These are phyloP conservation scores for Rhagologus leucostigma DNA, from an alignment of 2,113 vertebrate genomes.

Conservation along the genomic window DNA sequence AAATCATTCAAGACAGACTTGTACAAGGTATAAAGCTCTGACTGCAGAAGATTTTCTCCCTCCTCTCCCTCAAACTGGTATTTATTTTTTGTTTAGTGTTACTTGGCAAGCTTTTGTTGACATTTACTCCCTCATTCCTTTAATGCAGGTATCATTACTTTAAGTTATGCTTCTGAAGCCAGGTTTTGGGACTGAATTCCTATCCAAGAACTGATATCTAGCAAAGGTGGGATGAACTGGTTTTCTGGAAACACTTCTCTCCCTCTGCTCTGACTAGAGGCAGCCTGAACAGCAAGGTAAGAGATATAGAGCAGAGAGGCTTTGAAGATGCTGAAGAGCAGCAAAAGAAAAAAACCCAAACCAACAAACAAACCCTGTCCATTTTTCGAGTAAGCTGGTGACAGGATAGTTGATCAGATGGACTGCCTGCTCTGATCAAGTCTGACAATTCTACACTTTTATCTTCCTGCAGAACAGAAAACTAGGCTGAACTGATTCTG, in stretches of 20 bases:
- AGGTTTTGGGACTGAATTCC: background rate
- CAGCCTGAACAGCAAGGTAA: background rate
- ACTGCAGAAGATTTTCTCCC: background rate
- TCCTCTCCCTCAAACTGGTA: background rate
- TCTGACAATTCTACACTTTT: constrained; percentile 10
- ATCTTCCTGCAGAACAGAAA: background rate
- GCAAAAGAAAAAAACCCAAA: background rate
- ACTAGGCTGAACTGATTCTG: background rate
- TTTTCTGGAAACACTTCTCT: background rate
- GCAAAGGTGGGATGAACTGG: background rate
- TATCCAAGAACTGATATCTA: background rate
- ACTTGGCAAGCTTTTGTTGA: background rate
- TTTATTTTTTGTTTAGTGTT: background rate
- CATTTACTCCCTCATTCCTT: background rate
- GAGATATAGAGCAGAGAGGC: background rate
- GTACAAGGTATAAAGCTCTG: background rate
- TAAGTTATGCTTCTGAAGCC: background rate
- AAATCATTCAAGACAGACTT: background rate
- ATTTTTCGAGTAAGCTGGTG: background rate
- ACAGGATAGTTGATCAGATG: background rate
- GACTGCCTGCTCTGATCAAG: background rate
- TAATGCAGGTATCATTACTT: background rate
- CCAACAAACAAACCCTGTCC: background rate
- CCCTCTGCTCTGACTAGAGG: background rate
- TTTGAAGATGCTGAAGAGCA: background rate